These are phyloP conservation scores for Agelaius tricolor DNA, from an alignment of 2,113 vertebrate species.

Conservation along the genomic window DNA sequence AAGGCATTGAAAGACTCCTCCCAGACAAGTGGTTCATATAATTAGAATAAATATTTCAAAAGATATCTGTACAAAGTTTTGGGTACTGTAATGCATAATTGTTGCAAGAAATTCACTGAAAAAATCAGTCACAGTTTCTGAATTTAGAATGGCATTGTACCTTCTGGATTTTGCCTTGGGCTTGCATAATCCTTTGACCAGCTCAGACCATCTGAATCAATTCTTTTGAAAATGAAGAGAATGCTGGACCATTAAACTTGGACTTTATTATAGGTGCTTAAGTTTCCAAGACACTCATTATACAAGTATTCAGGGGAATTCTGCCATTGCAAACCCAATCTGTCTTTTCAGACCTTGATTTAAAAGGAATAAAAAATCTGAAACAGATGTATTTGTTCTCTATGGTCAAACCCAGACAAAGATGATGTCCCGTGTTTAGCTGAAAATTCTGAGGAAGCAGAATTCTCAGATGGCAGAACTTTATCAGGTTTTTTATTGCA, in stretches of 20 bases:
- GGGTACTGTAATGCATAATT: neutral
- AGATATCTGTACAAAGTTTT: neutral
- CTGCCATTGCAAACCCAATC: neutral
- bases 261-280: neutral
- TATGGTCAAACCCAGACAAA: neutral
- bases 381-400: neutral
- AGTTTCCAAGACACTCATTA: neutral
- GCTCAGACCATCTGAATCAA: neutral
- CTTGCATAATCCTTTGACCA: neutral
- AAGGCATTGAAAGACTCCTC: neutral
- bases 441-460: neutral
- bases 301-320: neutral
- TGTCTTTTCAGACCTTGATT: neutral
- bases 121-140: neutral
- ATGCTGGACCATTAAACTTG: neutral
- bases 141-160: neutral
- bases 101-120: neutral
- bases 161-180: neutral
- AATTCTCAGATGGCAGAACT: slow-evolving; percentile 10
- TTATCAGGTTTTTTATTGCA: too few species aligned
- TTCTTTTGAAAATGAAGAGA: neutral
- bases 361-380: neutral
- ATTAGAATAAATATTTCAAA: neutral
- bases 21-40: neutral
- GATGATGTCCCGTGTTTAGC: neutral